Conservation (phyloP, 2,113 vertebrate genomes). For the Herpailurus yagouaroundi region DNA sequence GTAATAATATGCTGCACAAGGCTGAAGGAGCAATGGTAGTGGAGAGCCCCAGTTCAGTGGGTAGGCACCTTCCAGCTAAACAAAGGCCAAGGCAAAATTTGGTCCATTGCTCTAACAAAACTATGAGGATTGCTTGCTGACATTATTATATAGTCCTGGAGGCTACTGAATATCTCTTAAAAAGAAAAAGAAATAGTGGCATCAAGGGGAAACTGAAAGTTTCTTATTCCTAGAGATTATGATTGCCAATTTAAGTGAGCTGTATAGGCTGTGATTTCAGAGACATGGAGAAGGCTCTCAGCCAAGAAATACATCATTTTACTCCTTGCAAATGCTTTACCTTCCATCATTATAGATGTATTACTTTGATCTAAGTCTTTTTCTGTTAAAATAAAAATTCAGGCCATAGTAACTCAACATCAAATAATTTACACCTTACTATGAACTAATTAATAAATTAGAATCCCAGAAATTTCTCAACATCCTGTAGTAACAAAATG, state of each 20-base stretch:
- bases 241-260: constrained; percentile 47
- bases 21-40: constrained; percentile 71
- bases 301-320: constrained; percentile 52
- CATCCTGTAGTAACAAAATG: neutral
- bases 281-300: neutral
- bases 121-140: constrained; percentile 67
- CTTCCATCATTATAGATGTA: constrained; percentile 23
- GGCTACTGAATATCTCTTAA: constrained; percentile 63
- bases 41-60: constrained; percentile 77
- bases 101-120: constrained; percentile 72
- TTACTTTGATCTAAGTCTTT: neutral
- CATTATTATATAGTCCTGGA: constrained; percentile 54
- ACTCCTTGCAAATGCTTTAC: constrained; percentile 26
- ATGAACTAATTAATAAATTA: constrained; percentile 9
- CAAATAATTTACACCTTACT: constrained; percentile 3
- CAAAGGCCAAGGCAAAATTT: constrained; percentile 79
- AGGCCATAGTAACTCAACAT: neutral
- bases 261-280: constrained; percentile 59
- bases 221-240: constrained; percentile 21
- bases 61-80: constrained; percentile 76
- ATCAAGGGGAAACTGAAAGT: neutral
- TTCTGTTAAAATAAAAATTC: constrained; percentile 58
- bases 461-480: neutral
- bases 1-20: constrained; percentile 86
- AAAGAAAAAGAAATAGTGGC: constrained; percentile 72